Base-by-base conservation (phyloP, 2,113 vertebrate species). In the Mustelus asterias region DNA sequence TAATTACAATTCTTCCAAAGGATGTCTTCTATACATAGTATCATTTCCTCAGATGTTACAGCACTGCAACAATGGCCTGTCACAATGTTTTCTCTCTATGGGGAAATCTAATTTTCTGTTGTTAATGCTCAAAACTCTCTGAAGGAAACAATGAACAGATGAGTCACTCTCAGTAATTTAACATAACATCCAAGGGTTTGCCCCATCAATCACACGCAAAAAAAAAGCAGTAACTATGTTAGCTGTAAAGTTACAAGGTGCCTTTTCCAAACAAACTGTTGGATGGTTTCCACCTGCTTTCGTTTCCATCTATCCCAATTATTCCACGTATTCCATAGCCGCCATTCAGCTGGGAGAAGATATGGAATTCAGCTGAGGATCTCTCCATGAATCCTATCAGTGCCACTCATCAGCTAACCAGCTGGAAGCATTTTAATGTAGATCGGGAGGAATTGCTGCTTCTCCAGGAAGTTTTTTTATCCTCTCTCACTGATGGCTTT, bases 131-230 rank as follows among this genome's bases (percentile, higher is more conserved):
- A 93, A 90, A 90, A 60, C 48, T 14, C 88, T 90, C 88, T 63
- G 88, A 90, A 93, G 89, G 33, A 93, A 65, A 37, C 60, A 93
- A 93, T 93, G 89, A 93, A 93, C 60, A 93, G 33, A 37, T 93
- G 89, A 93, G 89, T 93, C 89, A 93, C 60, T 37, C 60, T 93
- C 89, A 93, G 89, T 93, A 93, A 93, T 44, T 93, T 93, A 37
- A 93, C 60, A 67, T 7, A 93, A n/a, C 58, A 93, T 67, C 33
- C 63, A 65, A 93, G 37, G 60, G n/a, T 37, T 37, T 65, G n/a
- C 14, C 60, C 60, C 89, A 93, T 67, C 20, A 18, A 93, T 67
- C 60, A 65, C n/a, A n/a, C 20, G 22, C n/a, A n/a, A 22, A 67
- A 89, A n/a, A 63, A n/a, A n/a, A n/a, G n/a, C 78, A 18, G 78